Conservation (phyloP, 2,888 invertebrate species). For the Nemurella pictetii region DNA sequence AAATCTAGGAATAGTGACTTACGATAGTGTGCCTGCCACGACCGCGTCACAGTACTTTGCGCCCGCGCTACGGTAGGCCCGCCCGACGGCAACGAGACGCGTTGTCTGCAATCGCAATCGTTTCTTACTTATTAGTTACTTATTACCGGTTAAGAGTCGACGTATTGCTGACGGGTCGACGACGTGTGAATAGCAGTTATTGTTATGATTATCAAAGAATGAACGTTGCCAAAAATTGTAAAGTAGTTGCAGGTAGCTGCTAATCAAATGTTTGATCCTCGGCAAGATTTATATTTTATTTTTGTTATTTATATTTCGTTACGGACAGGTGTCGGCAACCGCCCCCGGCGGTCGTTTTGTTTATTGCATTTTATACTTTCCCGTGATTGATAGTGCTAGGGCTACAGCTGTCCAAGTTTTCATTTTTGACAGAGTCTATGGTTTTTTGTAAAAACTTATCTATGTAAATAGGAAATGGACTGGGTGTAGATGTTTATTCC, state of each 20-base stretch:
- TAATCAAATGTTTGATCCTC: background rate
- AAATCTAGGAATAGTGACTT: background rate
- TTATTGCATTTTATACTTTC: background rate
- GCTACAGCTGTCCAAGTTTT: background rate
- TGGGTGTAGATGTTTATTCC: too few relatives aligned
- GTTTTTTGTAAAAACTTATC: too few relatives aligned
- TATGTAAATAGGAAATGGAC: too few relatives aligned
- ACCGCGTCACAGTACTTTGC: background rate
- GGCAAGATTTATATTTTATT: background rate
- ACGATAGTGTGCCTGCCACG: background rate
- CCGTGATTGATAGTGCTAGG: background rate
- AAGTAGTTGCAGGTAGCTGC: background rate
- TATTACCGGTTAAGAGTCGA: background rate
- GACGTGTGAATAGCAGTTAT: background rate
- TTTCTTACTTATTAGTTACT: background rate
- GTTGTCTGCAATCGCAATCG: background rate
- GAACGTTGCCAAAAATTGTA: background rate
- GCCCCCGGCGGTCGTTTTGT: background rate
- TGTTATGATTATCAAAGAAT: background rate
- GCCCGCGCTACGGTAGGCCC: background rate
- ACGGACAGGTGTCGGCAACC: background rate
- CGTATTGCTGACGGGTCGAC: background rate
- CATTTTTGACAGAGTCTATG: background rate
- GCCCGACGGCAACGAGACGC: background rate
- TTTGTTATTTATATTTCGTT: constrained; percentile 10